phyloP scores from a whole-genome alignment of 2,888 invertebrate species.

The Drosophila nigricruria region DNA sequence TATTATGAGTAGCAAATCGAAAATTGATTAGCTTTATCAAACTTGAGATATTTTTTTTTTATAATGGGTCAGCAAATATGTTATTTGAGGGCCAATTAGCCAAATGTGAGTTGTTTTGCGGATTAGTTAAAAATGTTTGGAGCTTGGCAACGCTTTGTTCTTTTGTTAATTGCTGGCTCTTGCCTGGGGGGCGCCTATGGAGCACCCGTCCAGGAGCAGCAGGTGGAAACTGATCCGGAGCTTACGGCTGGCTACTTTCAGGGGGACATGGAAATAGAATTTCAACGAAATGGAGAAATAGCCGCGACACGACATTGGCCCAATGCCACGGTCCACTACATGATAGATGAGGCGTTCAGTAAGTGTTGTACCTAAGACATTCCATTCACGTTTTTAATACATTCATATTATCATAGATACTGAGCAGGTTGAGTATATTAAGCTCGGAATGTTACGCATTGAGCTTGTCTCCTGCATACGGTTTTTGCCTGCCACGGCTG shows the following conservation, averaged over 20 bases:
- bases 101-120: not conserved
- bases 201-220: slow-evolving; percentile 17
- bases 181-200: slow-evolving; percentile 6
- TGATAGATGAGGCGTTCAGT: slow-evolving; percentile 66
- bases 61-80: slow-evolving; percentile 17
- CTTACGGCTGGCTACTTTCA: slow-evolving; percentile 90
- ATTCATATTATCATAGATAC: slow-evolving; percentile 58
- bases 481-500: slow-evolving; percentile 87
- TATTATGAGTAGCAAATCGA: not conserved
- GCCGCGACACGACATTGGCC: slow-evolving; percentile 87
- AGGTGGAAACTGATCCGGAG: slow-evolving; percentile 87
- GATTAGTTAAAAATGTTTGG: slow-evolving; percentile 53
- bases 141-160: slow-evolving; percentile 21
- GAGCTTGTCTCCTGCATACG: slow-evolving; percentile 90
- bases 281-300: slow-evolving; percentile 87
- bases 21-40: slow-evolving; percentile 9
- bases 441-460: slow-evolving; percentile 89
- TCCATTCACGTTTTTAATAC: not conserved
- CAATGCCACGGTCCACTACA: slow-evolving; percentile 89
- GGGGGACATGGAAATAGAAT: slow-evolving; percentile 90
- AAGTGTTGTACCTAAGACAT: not conserved
- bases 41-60: not conserved
- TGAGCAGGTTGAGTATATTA: slow-evolving; percentile 87
- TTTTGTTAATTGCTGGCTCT: slow-evolving; percentile 16
- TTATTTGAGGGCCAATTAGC: slow-evolving; percentile 7